Evolutionary conservation across 2,113 vertebrate species (phyloP).

Genomic region (Grallaria varia): DNA sequence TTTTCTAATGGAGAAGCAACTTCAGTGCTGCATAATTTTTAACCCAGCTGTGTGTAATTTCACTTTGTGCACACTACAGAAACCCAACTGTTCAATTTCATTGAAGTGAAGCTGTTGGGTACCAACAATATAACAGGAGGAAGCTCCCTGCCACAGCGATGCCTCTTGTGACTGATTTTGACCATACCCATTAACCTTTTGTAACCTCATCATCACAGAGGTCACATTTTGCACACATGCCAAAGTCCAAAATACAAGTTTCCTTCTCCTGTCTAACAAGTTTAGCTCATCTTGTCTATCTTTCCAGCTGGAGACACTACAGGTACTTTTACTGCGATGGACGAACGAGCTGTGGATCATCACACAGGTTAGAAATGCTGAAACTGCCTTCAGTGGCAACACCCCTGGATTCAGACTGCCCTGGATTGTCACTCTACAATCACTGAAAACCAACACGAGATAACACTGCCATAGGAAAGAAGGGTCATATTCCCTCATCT

Average conservation of each 20-base stretch:
- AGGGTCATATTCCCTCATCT: neutral
- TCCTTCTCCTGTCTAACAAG: neutral
- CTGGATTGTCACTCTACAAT: neutral
- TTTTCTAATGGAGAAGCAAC: neutral
- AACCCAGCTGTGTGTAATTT: neutral
- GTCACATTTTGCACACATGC: neutral
- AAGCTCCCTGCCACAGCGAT: neutral
- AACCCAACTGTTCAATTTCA: neutral
- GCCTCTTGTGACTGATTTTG: neutral
- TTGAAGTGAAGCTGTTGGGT: neutral
- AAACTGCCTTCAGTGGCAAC: neutral
- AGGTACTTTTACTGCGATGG: neutral
- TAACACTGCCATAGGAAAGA: neutral
- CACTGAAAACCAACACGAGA: neutral
- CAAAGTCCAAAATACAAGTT: neutral
- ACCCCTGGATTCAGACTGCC: neutral
- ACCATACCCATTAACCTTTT: neutral
- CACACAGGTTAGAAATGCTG: neutral
- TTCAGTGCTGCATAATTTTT: neutral
- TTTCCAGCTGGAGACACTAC: neutral
- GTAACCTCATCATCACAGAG: neutral
- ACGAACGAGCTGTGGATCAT: neutral
- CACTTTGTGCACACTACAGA: accelerated
- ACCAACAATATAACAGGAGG: neutral
- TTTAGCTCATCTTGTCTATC: neutral